A percentile compares a stretch with the other conserved stretches of the same genome.
Evolutionary conservation across 2,888 invertebrate species (phyloP).

Genomic region (Germaria angustata): DNA sequence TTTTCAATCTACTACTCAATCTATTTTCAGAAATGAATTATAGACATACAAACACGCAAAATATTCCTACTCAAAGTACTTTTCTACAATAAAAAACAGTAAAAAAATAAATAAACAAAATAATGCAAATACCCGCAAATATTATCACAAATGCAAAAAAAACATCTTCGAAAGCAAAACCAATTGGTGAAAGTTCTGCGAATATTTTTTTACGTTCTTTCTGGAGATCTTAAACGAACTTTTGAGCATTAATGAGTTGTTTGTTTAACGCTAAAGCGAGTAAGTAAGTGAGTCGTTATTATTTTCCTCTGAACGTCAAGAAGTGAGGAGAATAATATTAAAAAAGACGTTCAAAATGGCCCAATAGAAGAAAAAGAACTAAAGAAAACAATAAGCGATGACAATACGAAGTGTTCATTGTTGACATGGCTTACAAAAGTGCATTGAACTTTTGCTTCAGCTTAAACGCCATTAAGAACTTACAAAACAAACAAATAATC

Average conservation of each 20-base stretch:
- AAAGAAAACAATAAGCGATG: constrained; percentile 30
- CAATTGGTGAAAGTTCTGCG: constrained; percentile 78
- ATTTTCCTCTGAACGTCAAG: constrained; percentile 10
- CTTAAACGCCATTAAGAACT: constrained; percentile 49
- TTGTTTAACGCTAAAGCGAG: constrained; percentile 37
- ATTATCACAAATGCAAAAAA: constrained; percentile 53
- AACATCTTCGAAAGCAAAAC: constrained; percentile 77
- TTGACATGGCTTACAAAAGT: constrained; percentile 65
- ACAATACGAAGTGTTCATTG: constrained; percentile 44
- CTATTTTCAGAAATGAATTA: constrained; percentile 51
- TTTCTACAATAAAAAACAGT: neutral
- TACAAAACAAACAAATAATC: constrained; percentile 23
- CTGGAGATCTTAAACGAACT: constrained; percentile 49
- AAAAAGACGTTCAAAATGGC: neutral
- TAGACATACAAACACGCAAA: constrained; percentile 17
- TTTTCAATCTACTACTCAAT: constrained; percentile 32
- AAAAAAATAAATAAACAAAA: neutral
- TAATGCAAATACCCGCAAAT: neutral
- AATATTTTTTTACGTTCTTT: constrained; percentile 73
- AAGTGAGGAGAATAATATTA: constrained; percentile 1
- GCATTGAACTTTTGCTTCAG: constrained; percentile 64
- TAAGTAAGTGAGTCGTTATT: constrained; percentile 16
- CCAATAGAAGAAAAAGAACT: constrained; percentile 30
- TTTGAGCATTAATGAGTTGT: constrained; percentile 51
- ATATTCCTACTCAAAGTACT: neutral